Conservation (phyloP, 2,888 invertebrate genomes). For the Alloplasta piceator region DNA sequence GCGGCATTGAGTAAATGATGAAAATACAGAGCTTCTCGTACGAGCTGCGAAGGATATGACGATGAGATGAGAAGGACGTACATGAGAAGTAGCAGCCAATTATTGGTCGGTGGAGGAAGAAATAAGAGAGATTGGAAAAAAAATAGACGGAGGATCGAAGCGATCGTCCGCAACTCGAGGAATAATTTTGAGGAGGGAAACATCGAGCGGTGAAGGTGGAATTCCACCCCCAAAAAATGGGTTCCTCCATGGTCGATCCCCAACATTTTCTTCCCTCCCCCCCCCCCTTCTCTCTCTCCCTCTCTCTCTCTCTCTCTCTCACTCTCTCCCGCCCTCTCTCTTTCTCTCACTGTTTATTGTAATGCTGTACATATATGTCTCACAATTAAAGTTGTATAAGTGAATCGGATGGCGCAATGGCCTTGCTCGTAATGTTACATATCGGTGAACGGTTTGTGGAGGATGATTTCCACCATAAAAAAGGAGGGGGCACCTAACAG, state of each 20-base stretch:
- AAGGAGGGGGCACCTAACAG: conserved; percentile 51
- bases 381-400: conserved; percentile 66
- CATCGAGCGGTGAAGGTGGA: conserved; percentile 3
- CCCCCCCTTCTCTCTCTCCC: background rate
- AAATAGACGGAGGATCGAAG: conserved; percentile 1
- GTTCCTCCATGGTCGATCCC: conserved; percentile 45
- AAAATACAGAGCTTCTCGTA: background rate
- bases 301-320: conserved; percentile 8
- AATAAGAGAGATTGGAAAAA: conserved; percentile 14
- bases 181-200: conserved; percentile 6
- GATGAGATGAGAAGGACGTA: conserved; percentile 20
- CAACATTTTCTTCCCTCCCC: conserved; percentile 5
- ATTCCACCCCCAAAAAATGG: conserved; percentile 59
- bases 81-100: background rate
- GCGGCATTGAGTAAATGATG: conserved; percentile 1
- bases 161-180: conserved; percentile 52
- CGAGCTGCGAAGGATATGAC: background rate
- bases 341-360: conserved; percentile 33
- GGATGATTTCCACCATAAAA: conserved; percentile 67
- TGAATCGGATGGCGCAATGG: conserved; percentile 77
- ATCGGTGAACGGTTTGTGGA: conserved; percentile 73
- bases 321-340: background rate
- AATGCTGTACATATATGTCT: conserved; percentile 28
- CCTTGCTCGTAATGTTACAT: conserved; percentile 81
- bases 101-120: conserved; percentile 16